These are phyloP conservation scores for Mionectes macconnelli DNA, from an alignment of 2,113 vertebrate species.

Conservation along the genomic window DNA sequence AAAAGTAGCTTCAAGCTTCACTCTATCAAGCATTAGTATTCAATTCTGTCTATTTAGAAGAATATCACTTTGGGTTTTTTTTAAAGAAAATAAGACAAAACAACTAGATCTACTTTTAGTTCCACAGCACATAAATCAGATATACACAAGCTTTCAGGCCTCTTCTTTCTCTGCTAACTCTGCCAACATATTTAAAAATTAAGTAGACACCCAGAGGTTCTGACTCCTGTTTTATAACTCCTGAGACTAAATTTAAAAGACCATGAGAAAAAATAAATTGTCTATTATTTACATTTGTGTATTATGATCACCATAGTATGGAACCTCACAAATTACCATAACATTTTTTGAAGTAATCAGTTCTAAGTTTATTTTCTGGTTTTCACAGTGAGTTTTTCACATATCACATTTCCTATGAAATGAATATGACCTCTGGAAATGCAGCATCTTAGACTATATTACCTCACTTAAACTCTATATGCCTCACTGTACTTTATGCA, in stretches of 20 bases:
- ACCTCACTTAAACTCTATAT: conserved; percentile 28
- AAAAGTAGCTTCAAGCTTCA: background rate
- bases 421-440: conserved; percentile 51
- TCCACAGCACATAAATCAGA: background rate
- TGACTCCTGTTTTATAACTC: background rate
- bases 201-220: conserved; percentile 15
- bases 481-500: conserved; percentile 21
- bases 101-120: background rate
- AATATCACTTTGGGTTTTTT: background rate
- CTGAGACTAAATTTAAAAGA: background rate
- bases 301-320: background rate
- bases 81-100: background rate
- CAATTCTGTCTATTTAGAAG: background rate
- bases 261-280: conserved; percentile 29
- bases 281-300: conserved; percentile 20
- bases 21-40: background rate
- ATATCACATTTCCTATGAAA: conserved; percentile 53
- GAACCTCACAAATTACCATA: background rate
- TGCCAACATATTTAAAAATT: conserved; percentile 35
- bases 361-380: conserved; percentile 5
- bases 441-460: conserved; percentile 37
- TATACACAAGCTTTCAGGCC: background rate
- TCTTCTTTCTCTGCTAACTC: background rate
- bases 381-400: conserved; percentile 39
- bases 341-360: conserved; percentile 3